Evolutionary conservation across 2,113 vertebrate genomes (phyloP), one percentile per base, ranked within the genome.

Genomic region (Cavia porcellus): DNA sequence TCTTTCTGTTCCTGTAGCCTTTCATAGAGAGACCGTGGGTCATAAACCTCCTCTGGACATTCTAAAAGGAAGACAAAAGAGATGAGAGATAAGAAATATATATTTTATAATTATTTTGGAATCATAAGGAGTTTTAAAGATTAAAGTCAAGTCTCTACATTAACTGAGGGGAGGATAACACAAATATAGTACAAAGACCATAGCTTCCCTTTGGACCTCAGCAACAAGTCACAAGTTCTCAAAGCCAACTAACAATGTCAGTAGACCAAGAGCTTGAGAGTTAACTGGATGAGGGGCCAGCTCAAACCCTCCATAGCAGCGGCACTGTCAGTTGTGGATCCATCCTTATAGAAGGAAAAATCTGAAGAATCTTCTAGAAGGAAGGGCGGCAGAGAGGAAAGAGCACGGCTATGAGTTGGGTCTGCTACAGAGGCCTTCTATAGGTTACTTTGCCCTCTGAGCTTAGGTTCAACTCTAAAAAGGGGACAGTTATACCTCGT

Each of bases 1-100:
- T 99, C 99, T 89, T 99, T 99, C 98, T 99, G 99, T 30, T 99
- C 99, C 98, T 99, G 99, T 5, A 99, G 99, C 30, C 99, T 99
- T 96, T 99, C 99, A 89, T 98, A 99, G 3, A 99, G 98, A 0
- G 99, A 99, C 0, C 99, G 99, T 3, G 99, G 97, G 97, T 99
- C 99, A 77, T 99, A 99, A 0, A 98, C 99, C 97, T 99, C 99
- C 98, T 99, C 99, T 1, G 99, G 99, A 59, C 98, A 99, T 97
- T 99, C 99, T 99, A 98, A 81, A 98, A 98, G 79, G 89, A 42
- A 96, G 25, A 95, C 10, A 38, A 77, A 8, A 10, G 45, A 89
- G 92, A 52, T 14, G 3, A 28, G 22, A 86, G 32, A 10, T 9
- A 42, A 70, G 30, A 93, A 45, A 94, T 8, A 94, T 7, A 74